Evolutionary conservation across 2,888 invertebrate genomes (phyloP).

Genomic region (Melinopterus prodromus): DNA sequence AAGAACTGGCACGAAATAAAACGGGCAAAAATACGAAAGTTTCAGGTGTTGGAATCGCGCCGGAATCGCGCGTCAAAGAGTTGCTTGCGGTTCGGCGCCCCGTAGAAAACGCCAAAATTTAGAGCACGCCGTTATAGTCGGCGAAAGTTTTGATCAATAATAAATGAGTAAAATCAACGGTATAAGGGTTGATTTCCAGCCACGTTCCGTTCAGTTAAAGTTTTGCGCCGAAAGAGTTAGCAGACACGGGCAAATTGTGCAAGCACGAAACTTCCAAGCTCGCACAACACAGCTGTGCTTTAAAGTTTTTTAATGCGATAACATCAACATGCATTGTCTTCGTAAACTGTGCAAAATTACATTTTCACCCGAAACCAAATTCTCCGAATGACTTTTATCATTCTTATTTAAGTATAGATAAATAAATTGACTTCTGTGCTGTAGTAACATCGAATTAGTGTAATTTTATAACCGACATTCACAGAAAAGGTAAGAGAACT

Average conservation of each 20-base stretch:
- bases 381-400: neutral
- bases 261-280: slow-evolving; percentile 31
- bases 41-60: slow-evolving; percentile 7
- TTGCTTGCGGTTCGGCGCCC: neutral
- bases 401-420: neutral
- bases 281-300: slow-evolving; percentile 4
- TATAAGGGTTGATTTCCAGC: slow-evolving; percentile 47
- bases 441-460: neutral
- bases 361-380: neutral
- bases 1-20: neutral
- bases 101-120: slow-evolving; percentile 34
- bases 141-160: slow-evolving; percentile 60
- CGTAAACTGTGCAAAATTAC: slow-evolving; percentile 12
- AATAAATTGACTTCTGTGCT: neutral
- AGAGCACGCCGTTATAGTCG: slow-evolving; percentile 42
- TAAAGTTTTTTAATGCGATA: slow-evolving; percentile 18
- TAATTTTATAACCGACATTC: neutral
- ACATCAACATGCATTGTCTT: slow-evolving; percentile 20
- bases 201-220: slow-evolving; percentile 56
- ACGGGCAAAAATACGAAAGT: neutral
- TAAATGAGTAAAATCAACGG: slow-evolving; percentile 55
- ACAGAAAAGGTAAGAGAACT: slow-evolving; percentile 13
- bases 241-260: neutral
- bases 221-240: slow-evolving; percentile 48
- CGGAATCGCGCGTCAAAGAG: slow-evolving; percentile 8